Evolutionary conservation across 2,113 vertebrate species (phyloP).

Genomic region (Alligator sinensis): DNA sequence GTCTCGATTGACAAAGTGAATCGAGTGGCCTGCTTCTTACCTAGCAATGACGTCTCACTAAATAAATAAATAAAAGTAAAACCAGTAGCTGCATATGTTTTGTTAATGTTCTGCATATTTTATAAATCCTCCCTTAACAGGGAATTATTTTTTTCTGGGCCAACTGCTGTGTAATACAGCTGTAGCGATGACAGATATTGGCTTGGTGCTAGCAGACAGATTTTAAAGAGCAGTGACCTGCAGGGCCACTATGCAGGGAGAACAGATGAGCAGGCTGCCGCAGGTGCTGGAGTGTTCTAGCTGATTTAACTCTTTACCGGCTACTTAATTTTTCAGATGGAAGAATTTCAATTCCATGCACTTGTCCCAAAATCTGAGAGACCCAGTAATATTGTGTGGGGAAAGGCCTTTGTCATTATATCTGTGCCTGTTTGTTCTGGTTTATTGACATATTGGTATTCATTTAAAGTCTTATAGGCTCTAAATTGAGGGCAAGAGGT

Average conservation of each 20-base stretch:
- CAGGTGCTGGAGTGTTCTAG: slow-evolving; percentile 29
- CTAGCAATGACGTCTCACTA: background rate
- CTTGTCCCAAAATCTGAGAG: slow-evolving; percentile 34
- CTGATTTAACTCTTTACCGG: slow-evolving; percentile 35
- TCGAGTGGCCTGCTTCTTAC: background rate
- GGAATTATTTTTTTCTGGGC: background rate
- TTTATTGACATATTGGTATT: slow-evolving; percentile 62
- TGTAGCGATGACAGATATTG: slow-evolving; percentile 26
- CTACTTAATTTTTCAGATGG: background rate
- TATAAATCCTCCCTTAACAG: slow-evolving; percentile 57
- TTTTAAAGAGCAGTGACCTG: slow-evolving; percentile 23
- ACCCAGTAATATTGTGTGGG: slow-evolving; percentile 46
- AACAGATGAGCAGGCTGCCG: slow-evolving; percentile 35
- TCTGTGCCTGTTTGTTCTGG: slow-evolving; percentile 57
- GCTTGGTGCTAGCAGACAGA: slow-evolving; percentile 19
- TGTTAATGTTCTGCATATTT: slow-evolving; percentile 41
- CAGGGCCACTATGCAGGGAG: background rate
- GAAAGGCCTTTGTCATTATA: slow-evolving; percentile 58
- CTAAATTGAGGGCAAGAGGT: slow-evolving; percentile 75
- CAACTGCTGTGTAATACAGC: slow-evolving; percentile 42
- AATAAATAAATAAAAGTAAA: slow-evolving; percentile 9
- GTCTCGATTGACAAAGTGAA: accelerated
- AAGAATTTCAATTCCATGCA: background rate
- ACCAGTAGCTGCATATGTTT: background rate
- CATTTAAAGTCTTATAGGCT: slow-evolving; percentile 60